These are phyloP conservation scores for Aplocera efformata DNA, from an alignment of 2,888 invertebrate species.

Conservation along the genomic window DNA sequence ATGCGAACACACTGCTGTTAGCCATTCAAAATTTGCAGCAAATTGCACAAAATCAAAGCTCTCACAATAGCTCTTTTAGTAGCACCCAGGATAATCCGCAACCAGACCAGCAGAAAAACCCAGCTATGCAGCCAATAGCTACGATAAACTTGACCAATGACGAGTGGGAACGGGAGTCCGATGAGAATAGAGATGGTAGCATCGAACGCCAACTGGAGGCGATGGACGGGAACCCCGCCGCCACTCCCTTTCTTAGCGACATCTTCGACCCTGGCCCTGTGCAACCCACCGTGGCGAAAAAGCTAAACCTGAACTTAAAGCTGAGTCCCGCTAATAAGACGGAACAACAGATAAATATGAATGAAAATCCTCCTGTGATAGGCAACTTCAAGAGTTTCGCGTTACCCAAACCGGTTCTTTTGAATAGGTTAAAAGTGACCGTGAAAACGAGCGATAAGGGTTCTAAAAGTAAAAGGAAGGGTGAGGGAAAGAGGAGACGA, in stretches of 20 bases:
- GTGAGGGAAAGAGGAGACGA: constrained; percentile 46
- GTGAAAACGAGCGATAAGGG: constrained; percentile 59
- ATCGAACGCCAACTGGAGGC: constrained; percentile 62
- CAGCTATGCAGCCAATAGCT: constrained; percentile 40
- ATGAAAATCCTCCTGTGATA: constrained; percentile 63
- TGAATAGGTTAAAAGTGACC: constrained; percentile 69
- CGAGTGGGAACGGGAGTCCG: constrained; percentile 70
- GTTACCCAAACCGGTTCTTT: constrained; percentile 70
- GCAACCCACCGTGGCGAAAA: constrained; percentile 49
- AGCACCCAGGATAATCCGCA: constrained; percentile 25
- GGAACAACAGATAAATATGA: constrained; percentile 38
- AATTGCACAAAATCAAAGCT: constrained; percentile 46
- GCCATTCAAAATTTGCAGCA: constrained; percentile 72
- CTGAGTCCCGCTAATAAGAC: constrained; percentile 36
- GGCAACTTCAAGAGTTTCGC: constrained; percentile 77
- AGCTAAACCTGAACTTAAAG: constrained; percentile 55
- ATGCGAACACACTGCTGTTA: constrained; percentile 61
- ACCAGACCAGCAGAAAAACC: constrained; percentile 22
- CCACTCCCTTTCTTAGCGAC: constrained; percentile 72
- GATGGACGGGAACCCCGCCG: constrained; percentile 60
- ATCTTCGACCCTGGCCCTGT: constrained; percentile 74
- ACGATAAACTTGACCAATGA: constrained; percentile 71
- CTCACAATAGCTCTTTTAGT: constrained; percentile 27
- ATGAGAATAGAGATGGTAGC: constrained; percentile 48
- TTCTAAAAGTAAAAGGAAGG: constrained; percentile 48